Evolutionary conservation across 2,797 vertebrate species (phyloP).

Genomic region (Amblyraja radiata): DNA sequence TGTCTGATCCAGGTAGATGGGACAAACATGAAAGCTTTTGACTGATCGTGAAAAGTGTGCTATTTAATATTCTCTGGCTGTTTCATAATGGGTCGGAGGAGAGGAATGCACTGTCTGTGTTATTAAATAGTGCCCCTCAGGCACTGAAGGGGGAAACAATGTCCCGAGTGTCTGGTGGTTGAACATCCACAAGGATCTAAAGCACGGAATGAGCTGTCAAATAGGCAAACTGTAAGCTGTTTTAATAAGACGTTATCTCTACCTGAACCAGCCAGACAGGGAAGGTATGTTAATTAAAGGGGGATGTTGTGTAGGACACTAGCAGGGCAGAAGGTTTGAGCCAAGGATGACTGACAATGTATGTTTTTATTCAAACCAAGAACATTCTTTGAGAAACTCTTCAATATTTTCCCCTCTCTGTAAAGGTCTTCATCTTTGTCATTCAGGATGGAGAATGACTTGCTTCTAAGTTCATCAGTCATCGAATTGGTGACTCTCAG

Average conservation of each 20-base stretch:
- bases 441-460: too few species aligned
- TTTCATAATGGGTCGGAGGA: neutral
- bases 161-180: neutral
- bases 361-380: neutral
- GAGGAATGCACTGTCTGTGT: neutral
- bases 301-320: neutral
- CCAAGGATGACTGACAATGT: neutral
- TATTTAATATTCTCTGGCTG: neutral
- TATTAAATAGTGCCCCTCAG: slow-evolving; percentile 14
- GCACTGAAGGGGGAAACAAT: neutral
- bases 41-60: neutral
- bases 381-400: neutral
- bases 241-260: slow-evolving; percentile 17
- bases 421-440: too few species aligned
- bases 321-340: neutral
- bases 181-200: neutral
- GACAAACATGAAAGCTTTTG: neutral
- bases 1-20: neutral
- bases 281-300: slow-evolving; percentile 8
- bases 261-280: slow-evolving; percentile 3
- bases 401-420: neutral
- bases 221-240: neutral
- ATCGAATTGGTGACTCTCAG: too few species aligned
- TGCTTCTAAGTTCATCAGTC: too few species aligned
- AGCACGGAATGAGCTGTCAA: slow-evolving; percentile 18